Percentiles rank a stretch among this genome's conserved stretches.
Evolutionary conservation across 2,797 vertebrate species (phyloP).

Genomic region (Oreochromis grahami): DNA sequence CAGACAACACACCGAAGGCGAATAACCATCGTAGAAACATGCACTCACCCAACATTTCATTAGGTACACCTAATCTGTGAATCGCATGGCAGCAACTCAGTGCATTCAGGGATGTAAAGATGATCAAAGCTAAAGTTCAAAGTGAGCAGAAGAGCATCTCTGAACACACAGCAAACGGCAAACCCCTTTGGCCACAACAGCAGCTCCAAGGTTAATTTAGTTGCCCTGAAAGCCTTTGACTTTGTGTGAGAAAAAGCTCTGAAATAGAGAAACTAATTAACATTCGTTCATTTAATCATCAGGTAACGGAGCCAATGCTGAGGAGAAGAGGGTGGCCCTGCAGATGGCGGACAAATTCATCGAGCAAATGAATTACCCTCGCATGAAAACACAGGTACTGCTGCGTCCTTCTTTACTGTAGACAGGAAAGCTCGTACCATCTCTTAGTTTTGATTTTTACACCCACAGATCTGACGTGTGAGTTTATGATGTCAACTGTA

Average conservation of each 20-base stretch:
- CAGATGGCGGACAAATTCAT: slow-evolving; percentile 95
- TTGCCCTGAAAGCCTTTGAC: not conserved
- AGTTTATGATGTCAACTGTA: not conserved
- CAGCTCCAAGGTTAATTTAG: not conserved
- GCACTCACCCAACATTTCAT: fast-evolving
- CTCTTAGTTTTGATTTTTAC: not conserved
- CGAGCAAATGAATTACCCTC: slow-evolving; percentile 88
- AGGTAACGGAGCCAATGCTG: slow-evolving; percentile 88
- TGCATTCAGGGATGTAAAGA: not conserved
- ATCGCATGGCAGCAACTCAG: fast-evolving
- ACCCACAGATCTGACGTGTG: not conserved
- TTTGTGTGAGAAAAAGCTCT: not conserved
- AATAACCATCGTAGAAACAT: not conserved
- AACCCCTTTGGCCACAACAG: not conserved
- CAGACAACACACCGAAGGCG: not conserved
- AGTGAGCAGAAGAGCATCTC: not conserved
- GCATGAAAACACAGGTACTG: slow-evolving; percentile 90
- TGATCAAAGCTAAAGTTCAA: not conserved
- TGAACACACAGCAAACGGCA: not conserved
- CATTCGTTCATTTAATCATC: not conserved
- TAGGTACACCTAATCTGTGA: not conserved
- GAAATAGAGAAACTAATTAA: not conserved
- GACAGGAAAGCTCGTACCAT: not conserved
- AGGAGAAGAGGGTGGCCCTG: slow-evolving; percentile 87
- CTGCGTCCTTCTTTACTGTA: not conserved